Conservation (phyloP, 2,797 vertebrate species). For the Toxotes lorentzi region DNA sequence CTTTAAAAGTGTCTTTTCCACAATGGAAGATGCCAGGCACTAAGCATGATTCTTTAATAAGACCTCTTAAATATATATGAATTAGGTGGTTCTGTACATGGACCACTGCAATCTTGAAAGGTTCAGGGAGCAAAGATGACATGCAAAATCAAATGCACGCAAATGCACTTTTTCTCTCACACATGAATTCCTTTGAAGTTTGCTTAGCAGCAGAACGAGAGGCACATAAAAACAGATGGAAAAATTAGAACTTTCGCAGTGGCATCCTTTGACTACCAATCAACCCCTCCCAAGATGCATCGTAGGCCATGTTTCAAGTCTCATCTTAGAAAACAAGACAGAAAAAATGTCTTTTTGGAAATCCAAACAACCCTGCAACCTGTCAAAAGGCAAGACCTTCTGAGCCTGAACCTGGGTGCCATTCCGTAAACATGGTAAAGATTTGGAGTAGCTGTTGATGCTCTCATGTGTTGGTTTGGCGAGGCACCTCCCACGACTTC, state of each 20-base stretch:
- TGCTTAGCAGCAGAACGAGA: neutral
- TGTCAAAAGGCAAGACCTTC: neutral
- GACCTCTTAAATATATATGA: conserved; percentile 17
- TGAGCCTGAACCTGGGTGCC: neutral
- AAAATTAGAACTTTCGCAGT: neutral
- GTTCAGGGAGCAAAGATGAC: neutral
- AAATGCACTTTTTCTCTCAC: conserved; percentile 4
- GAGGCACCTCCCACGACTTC: neutral
- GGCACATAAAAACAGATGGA: neutral
- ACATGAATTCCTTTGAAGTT: neutral
- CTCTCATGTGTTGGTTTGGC: neutral
- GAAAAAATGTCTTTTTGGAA: neutral
- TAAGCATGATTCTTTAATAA: neutral
- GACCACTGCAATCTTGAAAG: conserved; percentile 14
- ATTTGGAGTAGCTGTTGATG: neutral
- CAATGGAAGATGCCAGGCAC: neutral
- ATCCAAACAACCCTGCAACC: conserved; percentile 3
- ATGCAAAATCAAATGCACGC: neutral
- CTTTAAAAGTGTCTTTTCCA: neutral
- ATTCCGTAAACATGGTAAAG: neutral
- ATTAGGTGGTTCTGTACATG: conserved; percentile 19
- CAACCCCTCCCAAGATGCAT: neutral
- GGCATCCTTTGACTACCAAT: conserved; percentile 4
- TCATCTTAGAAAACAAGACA: conserved; percentile 2
- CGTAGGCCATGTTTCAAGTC: conserved; percentile 8